phyloP scores from a whole-genome alignment of 2,888 invertebrate species.

The Clepsis dumicolana region DNA sequence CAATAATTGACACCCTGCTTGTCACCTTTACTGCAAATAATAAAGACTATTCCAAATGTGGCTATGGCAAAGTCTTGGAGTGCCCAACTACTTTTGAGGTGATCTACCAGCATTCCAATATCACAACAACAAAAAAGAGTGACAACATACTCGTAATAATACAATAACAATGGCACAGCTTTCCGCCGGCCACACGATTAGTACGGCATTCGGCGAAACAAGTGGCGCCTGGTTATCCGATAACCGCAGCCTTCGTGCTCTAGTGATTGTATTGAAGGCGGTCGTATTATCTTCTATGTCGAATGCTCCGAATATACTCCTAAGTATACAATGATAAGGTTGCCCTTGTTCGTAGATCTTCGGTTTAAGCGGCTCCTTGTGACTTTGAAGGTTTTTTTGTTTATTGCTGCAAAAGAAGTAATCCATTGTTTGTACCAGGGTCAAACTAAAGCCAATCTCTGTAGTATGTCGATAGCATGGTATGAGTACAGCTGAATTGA shows the following conservation, averaged over 20 bases:
- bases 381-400: background rate
- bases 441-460: too few species aligned
- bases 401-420: background rate
- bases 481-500: too few species aligned
- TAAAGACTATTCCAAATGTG: too few species aligned
- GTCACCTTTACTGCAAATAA: too few species aligned
- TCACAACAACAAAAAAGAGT: too few species aligned
- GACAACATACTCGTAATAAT: too few species aligned
- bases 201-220: background rate
- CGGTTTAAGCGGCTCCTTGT: background rate
- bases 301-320: background rate
- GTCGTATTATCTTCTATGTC: background rate
- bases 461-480: too few species aligned
- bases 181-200: background rate
- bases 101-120: background rate
- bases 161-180: background rate
- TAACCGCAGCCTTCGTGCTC: background rate
- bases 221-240: conserved; percentile 6
- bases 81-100: background rate
- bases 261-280: background rate
- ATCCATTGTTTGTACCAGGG: too few species aligned
- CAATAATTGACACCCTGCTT: too few species aligned
- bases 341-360: background rate
- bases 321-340: background rate
- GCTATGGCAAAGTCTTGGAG: background rate